Base-by-base conservation (phyloP, 2,888 invertebrate species). In the Diarsia rubi region DNA sequence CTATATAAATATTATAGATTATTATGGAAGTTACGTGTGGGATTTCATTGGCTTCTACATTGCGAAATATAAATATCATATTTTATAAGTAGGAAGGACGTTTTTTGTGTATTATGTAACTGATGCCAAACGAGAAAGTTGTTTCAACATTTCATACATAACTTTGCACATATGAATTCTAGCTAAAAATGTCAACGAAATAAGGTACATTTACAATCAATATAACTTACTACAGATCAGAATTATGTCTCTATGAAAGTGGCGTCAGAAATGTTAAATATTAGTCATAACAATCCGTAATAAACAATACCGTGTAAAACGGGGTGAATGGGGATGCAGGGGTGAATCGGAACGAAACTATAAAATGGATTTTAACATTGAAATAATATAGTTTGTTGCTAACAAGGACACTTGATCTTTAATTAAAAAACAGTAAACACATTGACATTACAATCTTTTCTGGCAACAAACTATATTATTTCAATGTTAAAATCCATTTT, bases 11-110 rank as follows among this genome's bases (percentile, higher is more conserved):
- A 52, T 3, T 69, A 70, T n/a, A 80, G n/a, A 70, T 57, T 67
- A 82, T 24, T 77, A 78, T 71, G 69, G 47, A 77, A 74, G 68
- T 69, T 71, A 47, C 54, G 0, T n/a, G 24, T 69, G 82, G 73
- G 78, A 82, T 85, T 85, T 72, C 78, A 82, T 72, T 21, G 27
- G 49, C 42, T 68, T 73, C 45, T 54, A 54, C 14, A 67, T 64
- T 66, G 49, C 44, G 21, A 67, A 69, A 75, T 24, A 42, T 54
- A 42, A 54, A 44, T 57, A 37, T 47, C 19, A 60, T 44, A 60
- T 52, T 66, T 44, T 49, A 14, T 16, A 49, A 31, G 6, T 31
- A 62, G 21, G 42, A 24, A 57, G 5, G 57, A n/a, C 37, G 63
- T 45, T 66, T 49, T 66, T 64, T 16, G 21, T 24, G 12, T 37